Conservation (phyloP, 1,140 invertebrate species). For the Rhagoletis pomonella region DNA sequence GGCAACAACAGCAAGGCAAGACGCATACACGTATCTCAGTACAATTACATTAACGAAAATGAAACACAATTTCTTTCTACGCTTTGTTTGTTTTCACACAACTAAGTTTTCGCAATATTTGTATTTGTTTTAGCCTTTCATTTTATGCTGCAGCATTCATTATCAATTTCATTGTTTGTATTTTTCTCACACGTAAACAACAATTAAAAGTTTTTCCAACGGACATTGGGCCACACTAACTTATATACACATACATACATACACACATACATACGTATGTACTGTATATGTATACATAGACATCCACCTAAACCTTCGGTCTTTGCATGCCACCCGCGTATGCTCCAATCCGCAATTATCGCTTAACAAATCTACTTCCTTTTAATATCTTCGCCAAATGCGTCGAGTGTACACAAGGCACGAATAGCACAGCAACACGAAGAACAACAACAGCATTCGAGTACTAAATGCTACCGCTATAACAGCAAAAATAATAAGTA, state of each 20-base stretch:
- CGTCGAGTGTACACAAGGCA: conserved; percentile 32
- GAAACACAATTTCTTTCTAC: conserved; percentile 9
- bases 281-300: background rate
- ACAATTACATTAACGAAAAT: conserved; percentile 27
- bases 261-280: background rate
- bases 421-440: background rate
- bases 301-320: background rate
- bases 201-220: conserved; percentile 49
- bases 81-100: background rate
- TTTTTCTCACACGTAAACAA: conserved; percentile 51
- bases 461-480: too few species aligned
- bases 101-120: background rate
- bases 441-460: background rate
- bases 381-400: conserved; percentile 43
- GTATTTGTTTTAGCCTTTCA: background rate
- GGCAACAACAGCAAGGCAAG: background rate
- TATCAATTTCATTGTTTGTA: conserved; percentile 41
- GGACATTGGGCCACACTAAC: background rate
- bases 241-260: background rate
- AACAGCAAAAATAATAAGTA: conserved; percentile 21
- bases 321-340: background rate
- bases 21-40: background rate
- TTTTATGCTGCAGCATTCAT: conserved; percentile 22
- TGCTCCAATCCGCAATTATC: conserved; percentile 44
- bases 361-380: conserved; percentile 47